Evolutionary conservation across 1,140 invertebrate species (phyloP).

Genomic region (Cephus cinctus): DNA sequence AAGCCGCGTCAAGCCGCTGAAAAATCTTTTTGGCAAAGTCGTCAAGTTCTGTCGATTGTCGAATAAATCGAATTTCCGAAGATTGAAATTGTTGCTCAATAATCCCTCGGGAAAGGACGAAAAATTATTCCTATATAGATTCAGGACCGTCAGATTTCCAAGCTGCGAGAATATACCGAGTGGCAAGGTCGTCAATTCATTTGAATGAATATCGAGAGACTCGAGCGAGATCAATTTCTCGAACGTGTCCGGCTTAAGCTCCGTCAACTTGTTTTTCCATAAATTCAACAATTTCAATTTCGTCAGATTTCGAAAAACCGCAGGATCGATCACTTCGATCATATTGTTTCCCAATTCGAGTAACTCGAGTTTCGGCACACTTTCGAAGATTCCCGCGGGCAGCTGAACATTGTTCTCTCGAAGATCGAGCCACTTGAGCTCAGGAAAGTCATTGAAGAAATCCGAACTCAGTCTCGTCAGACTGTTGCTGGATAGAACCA

Average conservation of each 20-base stretch:
- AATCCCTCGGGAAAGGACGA: conserved; percentile 60
- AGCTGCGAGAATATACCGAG: conserved; percentile 60
- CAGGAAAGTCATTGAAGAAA: conserved; percentile 59
- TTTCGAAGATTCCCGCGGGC: conserved; percentile 27
- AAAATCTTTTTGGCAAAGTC: conserved; percentile 57
- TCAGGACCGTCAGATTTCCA: conserved; percentile 59
- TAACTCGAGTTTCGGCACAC: conserved; percentile 55
- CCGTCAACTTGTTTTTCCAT: conserved; percentile 63
- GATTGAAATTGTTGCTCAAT: conserved; percentile 56
- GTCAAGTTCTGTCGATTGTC: conserved; percentile 54
- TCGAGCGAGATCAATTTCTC: conserved; percentile 58
- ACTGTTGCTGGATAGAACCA: conserved; percentile 55
- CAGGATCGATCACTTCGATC: conserved; percentile 57
- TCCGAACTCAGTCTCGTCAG: conserved; percentile 59
- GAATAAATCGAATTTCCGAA: conserved; percentile 58
- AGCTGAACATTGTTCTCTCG: conserved; percentile 58
- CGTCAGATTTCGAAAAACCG: conserved; percentile 61
- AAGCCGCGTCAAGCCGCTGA: conserved; percentile 59
- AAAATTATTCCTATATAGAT: conserved; percentile 63
- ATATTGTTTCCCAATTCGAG: conserved; percentile 65
- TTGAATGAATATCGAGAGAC: conserved; percentile 63
- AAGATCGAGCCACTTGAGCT: conserved; percentile 62
- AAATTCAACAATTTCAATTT: conserved; percentile 61
- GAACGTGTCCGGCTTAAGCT: conserved; percentile 61
- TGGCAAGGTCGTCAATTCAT: conserved; percentile 61